phyloP scores from a whole-genome alignment of 2,797 vertebrate genomes.

The Lepidocolaptes lacrymiger region DNA sequence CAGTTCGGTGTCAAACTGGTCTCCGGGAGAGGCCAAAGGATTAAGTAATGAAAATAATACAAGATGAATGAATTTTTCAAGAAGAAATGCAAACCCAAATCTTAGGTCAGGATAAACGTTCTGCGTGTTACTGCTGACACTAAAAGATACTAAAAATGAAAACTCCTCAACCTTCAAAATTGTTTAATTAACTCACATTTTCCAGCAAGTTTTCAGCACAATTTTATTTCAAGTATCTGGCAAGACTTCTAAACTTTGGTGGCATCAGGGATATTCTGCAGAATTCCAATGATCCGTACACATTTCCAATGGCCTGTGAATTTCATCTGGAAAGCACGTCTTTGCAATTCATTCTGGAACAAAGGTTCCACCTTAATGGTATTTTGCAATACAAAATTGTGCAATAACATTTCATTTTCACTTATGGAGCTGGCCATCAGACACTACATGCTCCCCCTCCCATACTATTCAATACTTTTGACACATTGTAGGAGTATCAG shows the following conservation, averaged over 20 bases:
- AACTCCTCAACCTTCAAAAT: background rate
- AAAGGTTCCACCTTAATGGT: constrained; percentile 57
- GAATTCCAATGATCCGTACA: background rate
- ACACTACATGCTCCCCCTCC: background rate
- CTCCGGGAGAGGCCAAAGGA: background rate
- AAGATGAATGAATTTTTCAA: background rate
- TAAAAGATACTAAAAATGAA: background rate
- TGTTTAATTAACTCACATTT: background rate
- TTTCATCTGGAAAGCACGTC: background rate
- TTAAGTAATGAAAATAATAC: background rate
- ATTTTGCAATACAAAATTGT: background rate
- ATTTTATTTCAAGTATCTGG: background rate
- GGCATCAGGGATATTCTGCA: constrained; percentile 9
- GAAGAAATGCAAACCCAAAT: background rate
- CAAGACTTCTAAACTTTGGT: background rate
- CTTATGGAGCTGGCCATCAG: background rate
- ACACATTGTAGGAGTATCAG: background rate
- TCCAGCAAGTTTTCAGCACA: background rate
- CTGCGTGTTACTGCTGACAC: background rate
- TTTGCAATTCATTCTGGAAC: constrained; percentile 30
- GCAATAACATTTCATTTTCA: background rate
- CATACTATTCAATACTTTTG: background rate
- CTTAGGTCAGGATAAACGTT: background rate
- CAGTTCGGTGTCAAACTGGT: background rate
- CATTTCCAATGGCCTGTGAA: background rate